Evolutionary conservation across 2,113 vertebrate species (phyloP), one percentile per base, ranked within the genome.

Genomic region (Thryonomys swinderianus): DNA sequence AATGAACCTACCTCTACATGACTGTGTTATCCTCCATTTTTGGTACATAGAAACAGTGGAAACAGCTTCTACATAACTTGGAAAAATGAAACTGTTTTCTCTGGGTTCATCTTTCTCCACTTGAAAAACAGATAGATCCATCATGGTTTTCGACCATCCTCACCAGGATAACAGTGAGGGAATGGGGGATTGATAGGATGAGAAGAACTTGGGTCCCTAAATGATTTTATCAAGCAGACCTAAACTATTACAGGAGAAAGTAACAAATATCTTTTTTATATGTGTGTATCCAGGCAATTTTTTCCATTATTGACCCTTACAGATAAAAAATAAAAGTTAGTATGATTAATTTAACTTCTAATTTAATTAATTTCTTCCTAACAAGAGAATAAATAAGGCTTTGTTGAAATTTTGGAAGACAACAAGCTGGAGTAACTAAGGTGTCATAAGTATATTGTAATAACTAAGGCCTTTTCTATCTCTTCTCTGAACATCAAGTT

Each of bases 341-440:
- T 64, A 48, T 78, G 61, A 93, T 40, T 85, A 90, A 34, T 74
- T 78, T 51, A 67, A n/a, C n/a, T 64, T 85, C 61, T 85, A 61
- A 69, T 57, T 93, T 67, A 74, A 92, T 71, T 76, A 66, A 74
- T 67, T 81, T 82, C 45, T 66, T 37, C n/a, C 61, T 85, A 85
- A 66, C 17, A 25, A 64, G 8, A 86, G 34, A 90, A 86, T 9
- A 91, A 94, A 78, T 53, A 53, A 64, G 9, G 80, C 13, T 61
- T 27, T 42, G 69, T 69, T 88, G 17, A 81, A 23, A 34, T 59
- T 85, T 81, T 74, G 37, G 21, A 92, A 73, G 18, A 11, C 30
- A 45, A 85, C 10, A 85, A 85, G 88, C 10, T 51, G 10, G 5
- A 51, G 48, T 51, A 51, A 51, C 48, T 51, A 51, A 51, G 48